Evolutionary conservation across 2,113 vertebrate species (phyloP).

Genomic region (Periophthalmodon schlosseri): DNA sequence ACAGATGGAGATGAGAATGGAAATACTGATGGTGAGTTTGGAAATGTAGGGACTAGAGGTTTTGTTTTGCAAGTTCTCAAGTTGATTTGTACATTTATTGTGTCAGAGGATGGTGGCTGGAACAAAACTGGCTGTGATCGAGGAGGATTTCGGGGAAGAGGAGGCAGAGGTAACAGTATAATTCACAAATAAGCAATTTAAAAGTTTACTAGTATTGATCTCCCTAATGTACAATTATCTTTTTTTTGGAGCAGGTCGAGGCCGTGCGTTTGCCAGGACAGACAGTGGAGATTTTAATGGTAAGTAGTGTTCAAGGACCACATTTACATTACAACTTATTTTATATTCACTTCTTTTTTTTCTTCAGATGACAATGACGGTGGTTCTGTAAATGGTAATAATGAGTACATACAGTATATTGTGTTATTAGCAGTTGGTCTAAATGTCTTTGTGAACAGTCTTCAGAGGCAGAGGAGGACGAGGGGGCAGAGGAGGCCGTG

Average conservation of each 20-base stretch:
- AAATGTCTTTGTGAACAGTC: conserved; percentile 21
- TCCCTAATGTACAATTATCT: neutral
- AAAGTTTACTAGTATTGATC: neutral
- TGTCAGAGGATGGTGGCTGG: conserved; percentile 11
- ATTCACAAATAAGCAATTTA: too few relatives aligned
- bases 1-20: conserved; percentile 17
- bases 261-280: conserved; percentile 45
- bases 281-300: conserved; percentile 6
- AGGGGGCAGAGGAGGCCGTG: conserved; percentile 23
- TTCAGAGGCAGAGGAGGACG: conserved; percentile 40
- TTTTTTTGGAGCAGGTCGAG: conserved; percentile 24
- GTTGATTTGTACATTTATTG: neutral
- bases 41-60: neutral
- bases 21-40: conserved; percentile 12
- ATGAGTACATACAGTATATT: neutral
- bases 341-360: neutral
- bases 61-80: neutral
- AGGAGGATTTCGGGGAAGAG: conserved; percentile 54
- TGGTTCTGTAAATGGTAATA: conserved; percentile 30
- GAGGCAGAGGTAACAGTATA: conserved; percentile 55
- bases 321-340: neutral
- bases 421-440: neutral
- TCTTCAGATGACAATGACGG: conserved; percentile 11
- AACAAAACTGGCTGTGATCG: conserved; percentile 18
- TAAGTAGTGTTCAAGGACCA: conserved; percentile 23